Evolutionary conservation across 2,113 vertebrate species (phyloP).

Genomic region (Lucifuga dentata): DNA sequence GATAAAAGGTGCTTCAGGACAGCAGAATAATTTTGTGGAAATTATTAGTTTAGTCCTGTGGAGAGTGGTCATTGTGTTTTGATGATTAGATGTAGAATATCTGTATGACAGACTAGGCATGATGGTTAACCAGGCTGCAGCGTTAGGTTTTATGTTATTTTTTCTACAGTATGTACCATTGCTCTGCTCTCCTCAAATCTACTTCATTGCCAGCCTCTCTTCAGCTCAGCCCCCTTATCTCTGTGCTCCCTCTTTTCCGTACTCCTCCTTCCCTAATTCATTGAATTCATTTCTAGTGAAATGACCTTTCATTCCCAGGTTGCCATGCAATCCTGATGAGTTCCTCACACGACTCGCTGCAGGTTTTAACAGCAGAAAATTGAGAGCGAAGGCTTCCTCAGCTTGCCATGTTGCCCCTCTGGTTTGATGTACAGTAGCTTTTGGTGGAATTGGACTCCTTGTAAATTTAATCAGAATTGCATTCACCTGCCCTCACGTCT

Average conservation of each 20-base stretch:
- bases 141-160: constrained; percentile 11
- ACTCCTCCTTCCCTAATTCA: constrained; percentile 26
- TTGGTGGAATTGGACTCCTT: constrained; percentile 36
- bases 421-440: constrained; percentile 45
- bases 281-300: constrained; percentile 43
- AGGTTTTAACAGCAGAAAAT: constrained; percentile 55
- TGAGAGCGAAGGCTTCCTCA: constrained; percentile 25
- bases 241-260: constrained; percentile 11
- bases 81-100: constrained; percentile 60
- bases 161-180: constrained; percentile 15
- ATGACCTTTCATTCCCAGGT: constrained; percentile 47
- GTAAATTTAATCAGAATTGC: constrained; percentile 37
- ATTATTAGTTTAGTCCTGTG: constrained; percentile 35
- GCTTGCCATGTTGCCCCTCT: constrained; percentile 14
- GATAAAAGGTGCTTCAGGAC: constrained; percentile 44
- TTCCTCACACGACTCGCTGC: constrained; percentile 34
- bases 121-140: constrained; percentile 42
- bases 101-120: constrained; percentile 49
- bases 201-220: background rate
- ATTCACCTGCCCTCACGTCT: constrained; percentile 10
- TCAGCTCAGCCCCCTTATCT: constrained; percentile 29
- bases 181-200: constrained; percentile 9
- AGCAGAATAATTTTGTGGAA: constrained; percentile 17
- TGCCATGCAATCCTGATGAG: constrained; percentile 41
- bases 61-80: constrained; percentile 50